Conservation (phyloP, 2,113 vertebrate species). For the Todiramphus saurophagus region DNA sequence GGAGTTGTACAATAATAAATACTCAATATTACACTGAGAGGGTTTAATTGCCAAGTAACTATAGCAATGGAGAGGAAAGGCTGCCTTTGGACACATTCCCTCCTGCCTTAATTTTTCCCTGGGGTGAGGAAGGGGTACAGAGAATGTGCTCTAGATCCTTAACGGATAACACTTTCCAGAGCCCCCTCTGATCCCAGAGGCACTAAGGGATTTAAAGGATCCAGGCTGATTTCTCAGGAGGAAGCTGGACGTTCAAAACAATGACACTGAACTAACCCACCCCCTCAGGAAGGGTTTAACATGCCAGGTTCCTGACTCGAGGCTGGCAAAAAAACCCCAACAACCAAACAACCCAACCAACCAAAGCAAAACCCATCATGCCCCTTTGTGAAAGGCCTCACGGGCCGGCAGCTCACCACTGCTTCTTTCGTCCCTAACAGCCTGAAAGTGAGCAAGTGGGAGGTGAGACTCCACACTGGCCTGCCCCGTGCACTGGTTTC, state of each 20-base stretch:
- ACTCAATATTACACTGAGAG: neutral
- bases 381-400: neutral
- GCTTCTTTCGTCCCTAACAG: neutral
- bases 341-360: too few species aligned
- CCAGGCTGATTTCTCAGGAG: conserved; percentile 11
- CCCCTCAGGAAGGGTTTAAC: neutral
- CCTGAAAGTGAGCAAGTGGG: conserved; percentile 54
- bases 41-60: conserved; percentile 34
- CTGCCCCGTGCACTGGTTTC: conserved; percentile 21
- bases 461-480: conserved; percentile 16
- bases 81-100: conserved; percentile 31
- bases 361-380: too few species aligned
- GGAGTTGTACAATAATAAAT: conserved; percentile 48
- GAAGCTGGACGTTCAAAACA: neutral
- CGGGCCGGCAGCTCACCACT: neutral
- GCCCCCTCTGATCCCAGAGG: conserved; percentile 28
- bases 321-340: neutral
- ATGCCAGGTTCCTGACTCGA: neutral
- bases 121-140: conserved; percentile 39
- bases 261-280: neutral
- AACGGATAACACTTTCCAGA: conserved; percentile 55
- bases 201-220: conserved; percentile 24
- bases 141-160: conserved; percentile 57
- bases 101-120: conserved; percentile 51
- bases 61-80: conserved; percentile 26